These are phyloP conservation scores for Mus minutoides DNA, from an alignment of 2,797 vertebrate species.

Conservation along the genomic window DNA sequence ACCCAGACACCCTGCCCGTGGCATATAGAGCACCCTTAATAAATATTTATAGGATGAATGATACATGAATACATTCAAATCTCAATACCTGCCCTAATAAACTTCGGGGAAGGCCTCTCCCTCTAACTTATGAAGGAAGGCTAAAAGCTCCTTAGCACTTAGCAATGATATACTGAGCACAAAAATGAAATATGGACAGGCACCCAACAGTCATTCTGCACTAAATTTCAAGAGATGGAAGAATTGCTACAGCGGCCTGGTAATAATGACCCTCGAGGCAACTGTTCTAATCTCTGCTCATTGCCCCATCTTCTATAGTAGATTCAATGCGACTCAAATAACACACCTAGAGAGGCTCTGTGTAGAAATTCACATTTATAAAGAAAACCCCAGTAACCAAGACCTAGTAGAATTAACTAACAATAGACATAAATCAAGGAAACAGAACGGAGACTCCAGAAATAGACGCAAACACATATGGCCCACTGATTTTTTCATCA, in stretches of 20 bases:
- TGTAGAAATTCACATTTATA: slow-evolving; percentile 14
- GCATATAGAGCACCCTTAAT: neutral
- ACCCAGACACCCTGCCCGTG: neutral
- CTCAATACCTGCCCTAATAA: neutral
- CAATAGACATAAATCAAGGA: slow-evolving; percentile 20
- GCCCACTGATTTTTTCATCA: slow-evolving; percentile 16
- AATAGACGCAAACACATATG: slow-evolving; percentile 35
- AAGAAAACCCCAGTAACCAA: neutral
- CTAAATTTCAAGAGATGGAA: neutral
- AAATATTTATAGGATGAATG: slow-evolving; percentile 37
- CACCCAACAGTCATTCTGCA: neutral
- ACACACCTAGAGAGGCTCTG: neutral
- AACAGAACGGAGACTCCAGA: slow-evolving; percentile 27
- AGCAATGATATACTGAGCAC: neutral
- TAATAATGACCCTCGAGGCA: neutral
- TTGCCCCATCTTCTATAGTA: neutral
- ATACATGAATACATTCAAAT: neutral
- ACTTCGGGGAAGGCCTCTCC: neutral
- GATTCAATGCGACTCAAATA: slow-evolving; percentile 3
- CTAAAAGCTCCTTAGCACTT: neutral
- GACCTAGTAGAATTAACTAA: neutral
- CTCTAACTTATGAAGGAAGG: neutral
- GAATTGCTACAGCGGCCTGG: neutral
- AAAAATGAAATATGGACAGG: neutral
- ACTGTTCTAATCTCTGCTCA: neutral